A percentile compares a stretch with the other conserved stretches of the same genome.
phyloP scores from a whole-genome alignment of 2,888 invertebrate species.

The Timema cristinae region DNA sequence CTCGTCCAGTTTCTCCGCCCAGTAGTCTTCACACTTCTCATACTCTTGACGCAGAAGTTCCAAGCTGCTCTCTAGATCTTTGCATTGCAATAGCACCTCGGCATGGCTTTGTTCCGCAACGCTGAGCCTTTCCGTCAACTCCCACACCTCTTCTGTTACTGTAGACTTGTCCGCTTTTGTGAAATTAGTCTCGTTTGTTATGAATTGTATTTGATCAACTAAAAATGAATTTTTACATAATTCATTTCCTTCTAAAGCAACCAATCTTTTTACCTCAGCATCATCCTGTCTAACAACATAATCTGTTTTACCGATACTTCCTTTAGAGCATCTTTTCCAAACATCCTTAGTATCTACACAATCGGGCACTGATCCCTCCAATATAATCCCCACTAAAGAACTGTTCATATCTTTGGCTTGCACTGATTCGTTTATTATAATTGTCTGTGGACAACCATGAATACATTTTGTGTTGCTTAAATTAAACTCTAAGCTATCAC shows the following conservation, averaged over 20 bases:
- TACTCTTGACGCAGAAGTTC: slow-evolving; percentile 73
- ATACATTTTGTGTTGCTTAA: neutral
- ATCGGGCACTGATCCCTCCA: no score
- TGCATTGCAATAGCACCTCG: slow-evolving; percentile 40
- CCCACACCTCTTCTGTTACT: neutral
- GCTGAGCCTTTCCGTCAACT: neutral
- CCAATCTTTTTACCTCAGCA: no score
- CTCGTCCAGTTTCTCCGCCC: slow-evolving; percentile 72
- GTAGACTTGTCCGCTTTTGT: neutral
- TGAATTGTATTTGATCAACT: no score
- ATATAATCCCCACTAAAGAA: neutral
- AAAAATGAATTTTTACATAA: no score
- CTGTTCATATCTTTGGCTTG: no score
- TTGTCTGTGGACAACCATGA: neutral
- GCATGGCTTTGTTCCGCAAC: slow-evolving; percentile 41
- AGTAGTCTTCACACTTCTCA: slow-evolving; percentile 84
- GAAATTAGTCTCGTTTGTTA: neutral
- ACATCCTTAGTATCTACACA: neutral
- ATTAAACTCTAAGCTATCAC: neutral
- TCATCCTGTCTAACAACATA: no score
- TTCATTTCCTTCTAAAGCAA: no score
- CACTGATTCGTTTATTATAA: neutral
- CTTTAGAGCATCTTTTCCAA: no score
- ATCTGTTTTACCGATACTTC: no score
- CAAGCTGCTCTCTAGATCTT: slow-evolving; percentile 67